Base-by-base conservation (phyloP, 1,140 invertebrate genomes). In the Stenopsyche tienmushanensis region DNA sequence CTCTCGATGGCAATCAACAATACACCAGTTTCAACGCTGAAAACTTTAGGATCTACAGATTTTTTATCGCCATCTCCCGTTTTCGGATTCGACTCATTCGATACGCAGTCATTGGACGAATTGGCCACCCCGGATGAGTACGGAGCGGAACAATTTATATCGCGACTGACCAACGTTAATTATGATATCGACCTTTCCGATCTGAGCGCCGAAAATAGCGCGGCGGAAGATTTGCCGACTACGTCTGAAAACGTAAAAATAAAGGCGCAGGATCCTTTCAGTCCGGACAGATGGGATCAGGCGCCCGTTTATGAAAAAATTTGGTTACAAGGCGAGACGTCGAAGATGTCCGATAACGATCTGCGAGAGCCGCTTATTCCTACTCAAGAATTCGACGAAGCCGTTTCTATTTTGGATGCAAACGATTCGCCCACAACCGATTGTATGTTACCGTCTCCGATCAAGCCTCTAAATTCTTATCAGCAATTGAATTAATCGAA, bases 181-280 rank as follows among this genome's bases (percentile, higher is more conserved):
- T 89, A 88, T 71, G 88, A 89, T 66, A 88, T 89, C 45, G 87
- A 88, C 72, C 76, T 87, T 49, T 89, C 86, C 1, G 88, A 89
- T 75, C 77, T 86, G 26, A 89, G 87, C 67, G 84, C 81, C 0
- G 87, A 89, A 2, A 88, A 87, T 71, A 88, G 87, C 65, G 75
- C 82, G 15, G 83, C 84, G 1, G 86, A 88, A 39, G 85, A 86
- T 42, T 63, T 79, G 15, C 81, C 80, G n/a, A 72, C 20, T 26
- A 24, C 69, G 70, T 54, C 72, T 65, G 17, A 65, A 67, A 20
- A n/a, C 10, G 2, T 25, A 18, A 60, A 34, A 18, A 24, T 0
- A 76, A 58, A 47, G 66, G 76, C 42, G 23, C 70, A 74, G 21
- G 76, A 81, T 72, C 75, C 76, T 15, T 78, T 78, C 63, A 76